Conservation (phyloP, 2,113 vertebrate species). For the Saguinus imperator region DNA sequence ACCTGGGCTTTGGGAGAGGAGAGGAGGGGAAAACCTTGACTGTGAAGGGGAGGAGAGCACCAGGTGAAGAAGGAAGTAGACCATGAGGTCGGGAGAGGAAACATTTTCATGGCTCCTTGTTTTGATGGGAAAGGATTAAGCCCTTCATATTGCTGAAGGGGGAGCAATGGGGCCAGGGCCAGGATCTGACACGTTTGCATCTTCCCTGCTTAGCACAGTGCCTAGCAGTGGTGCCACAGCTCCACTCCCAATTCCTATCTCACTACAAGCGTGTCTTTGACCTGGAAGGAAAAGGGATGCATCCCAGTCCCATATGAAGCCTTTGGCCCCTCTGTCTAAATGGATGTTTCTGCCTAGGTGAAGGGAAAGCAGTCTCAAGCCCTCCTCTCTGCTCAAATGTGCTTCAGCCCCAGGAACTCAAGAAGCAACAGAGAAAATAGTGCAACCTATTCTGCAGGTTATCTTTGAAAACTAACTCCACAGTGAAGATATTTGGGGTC, state of each 20-base stretch:
- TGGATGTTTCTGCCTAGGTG: too few relatives aligned
- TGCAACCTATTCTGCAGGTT: neutral
- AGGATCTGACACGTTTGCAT: neutral
- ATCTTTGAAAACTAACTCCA: neutral
- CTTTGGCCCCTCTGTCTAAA: too few relatives aligned
- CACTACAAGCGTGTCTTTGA: neutral
- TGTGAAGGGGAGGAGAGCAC: neutral
- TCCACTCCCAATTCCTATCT: neutral
- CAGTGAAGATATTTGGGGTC: neutral
- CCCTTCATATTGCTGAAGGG: neutral
- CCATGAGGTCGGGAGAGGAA: neutral
- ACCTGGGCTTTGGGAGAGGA: neutral
- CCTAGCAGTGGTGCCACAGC: neutral
- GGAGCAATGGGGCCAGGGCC: neutral
- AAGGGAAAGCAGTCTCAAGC: neutral
- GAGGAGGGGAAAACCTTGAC: neutral
- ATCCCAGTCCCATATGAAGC: neutral
- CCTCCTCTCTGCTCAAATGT: neutral
- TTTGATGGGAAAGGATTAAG: neutral
- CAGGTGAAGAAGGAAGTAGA: neutral
- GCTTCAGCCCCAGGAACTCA: neutral
- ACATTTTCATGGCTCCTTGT: neutral
- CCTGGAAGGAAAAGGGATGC: neutral
- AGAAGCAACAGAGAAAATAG: neutral
- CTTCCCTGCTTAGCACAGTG: neutral